Conservation (phyloP, 1,140 invertebrate species). For the Ericerus pela region DNA sequence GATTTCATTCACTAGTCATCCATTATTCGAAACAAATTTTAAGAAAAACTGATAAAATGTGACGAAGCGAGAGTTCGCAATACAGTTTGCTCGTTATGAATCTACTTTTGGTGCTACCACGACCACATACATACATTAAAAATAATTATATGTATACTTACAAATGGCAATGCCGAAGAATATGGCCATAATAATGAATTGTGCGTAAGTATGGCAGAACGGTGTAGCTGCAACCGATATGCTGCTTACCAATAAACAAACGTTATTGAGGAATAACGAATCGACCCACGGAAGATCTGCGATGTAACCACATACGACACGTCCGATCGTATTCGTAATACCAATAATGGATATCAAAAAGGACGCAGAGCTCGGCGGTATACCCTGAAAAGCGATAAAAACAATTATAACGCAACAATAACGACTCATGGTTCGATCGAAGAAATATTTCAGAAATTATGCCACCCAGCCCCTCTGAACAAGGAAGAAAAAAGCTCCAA, state of each 20-base stretch:
- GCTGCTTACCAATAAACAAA: slow-evolving; percentile 80
- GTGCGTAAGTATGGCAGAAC: slow-evolving; percentile 58
- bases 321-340: slow-evolving; percentile 82
- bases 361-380: slow-evolving; percentile 58
- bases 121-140: no score
- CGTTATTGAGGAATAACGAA: slow-evolving; percentile 83
- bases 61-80: no score
- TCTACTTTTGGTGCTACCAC: no score
- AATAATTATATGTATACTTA: no score
- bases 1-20: no score
- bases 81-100: no score
- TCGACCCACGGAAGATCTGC: slow-evolving; percentile 75
- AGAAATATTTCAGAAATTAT: neutral
- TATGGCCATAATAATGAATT: slow-evolving; percentile 68
- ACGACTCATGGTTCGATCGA: neutral
- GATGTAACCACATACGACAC: slow-evolving; percentile 71
- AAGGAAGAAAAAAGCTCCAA: neutral
- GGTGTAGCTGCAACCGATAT: slow-evolving; percentile 70
- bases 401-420: neutral
- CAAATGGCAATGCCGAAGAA: slow-evolving; percentile 91
- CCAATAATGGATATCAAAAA: slow-evolving; percentile 88
- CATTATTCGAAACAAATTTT: no score
- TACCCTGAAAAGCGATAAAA: slow-evolving; percentile 40
- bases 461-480: neutral
- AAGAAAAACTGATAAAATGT: no score